Conservation (phyloP, 2,888 invertebrate species). For the Caenorhabditis angaria region DNA sequence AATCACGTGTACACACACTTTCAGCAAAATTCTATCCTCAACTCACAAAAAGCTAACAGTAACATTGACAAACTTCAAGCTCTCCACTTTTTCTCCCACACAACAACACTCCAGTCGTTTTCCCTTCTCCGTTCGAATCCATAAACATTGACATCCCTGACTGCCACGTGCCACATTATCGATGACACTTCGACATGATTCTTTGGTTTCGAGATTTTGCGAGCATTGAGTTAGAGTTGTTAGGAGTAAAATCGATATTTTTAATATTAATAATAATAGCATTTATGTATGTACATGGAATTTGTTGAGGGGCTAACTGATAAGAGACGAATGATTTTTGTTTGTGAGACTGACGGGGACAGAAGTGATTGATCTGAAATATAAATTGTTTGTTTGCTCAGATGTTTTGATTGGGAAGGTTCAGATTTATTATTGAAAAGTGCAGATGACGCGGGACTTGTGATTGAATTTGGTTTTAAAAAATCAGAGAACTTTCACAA, state of each 20-base stretch:
- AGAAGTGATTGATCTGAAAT: slow-evolving; percentile 1
- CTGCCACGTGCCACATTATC: not conserved
- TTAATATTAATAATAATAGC: not conserved
- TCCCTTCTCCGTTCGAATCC: not conserved
- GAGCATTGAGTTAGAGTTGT: not conserved
- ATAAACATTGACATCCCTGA: not conserved
- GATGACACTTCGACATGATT: not conserved
- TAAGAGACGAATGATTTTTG: not conserved
- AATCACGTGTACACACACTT: too few relatives aligned
- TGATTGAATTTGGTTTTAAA: too few relatives aligned
- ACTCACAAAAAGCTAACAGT: slow-evolving; percentile 33
- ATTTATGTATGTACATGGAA: slow-evolving; percentile 4
- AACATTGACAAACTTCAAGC: slow-evolving; percentile 21
- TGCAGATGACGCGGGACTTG: too few relatives aligned
- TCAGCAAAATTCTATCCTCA: too few relatives aligned
- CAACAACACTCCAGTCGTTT: slow-evolving; percentile 44
- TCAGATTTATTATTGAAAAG: too few relatives aligned
- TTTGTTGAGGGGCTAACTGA: not conserved
- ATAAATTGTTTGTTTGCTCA: too few relatives aligned
- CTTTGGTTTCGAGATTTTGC: not conserved
- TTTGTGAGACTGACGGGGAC: too few relatives aligned
- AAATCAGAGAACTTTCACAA: too few relatives aligned
- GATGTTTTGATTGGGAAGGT: too few relatives aligned
- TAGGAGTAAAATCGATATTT: not conserved
- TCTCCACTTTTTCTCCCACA: slow-evolving; percentile 30